Evolutionary conservation across 2,797 vertebrate genomes (phyloP).

Genomic region (Bufotes viridis): DNA sequence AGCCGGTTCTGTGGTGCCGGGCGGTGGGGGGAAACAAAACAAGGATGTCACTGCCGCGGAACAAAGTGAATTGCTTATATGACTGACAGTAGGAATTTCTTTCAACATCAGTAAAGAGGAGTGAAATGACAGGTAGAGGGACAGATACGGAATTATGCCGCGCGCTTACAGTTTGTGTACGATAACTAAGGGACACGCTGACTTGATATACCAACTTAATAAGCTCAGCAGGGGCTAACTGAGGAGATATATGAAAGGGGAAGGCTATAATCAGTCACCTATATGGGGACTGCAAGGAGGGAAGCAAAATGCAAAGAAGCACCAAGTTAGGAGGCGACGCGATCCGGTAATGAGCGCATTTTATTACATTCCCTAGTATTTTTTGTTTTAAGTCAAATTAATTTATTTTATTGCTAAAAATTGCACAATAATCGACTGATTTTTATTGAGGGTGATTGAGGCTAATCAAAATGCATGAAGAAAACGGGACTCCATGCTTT

Average conservation of each 20-base stretch:
- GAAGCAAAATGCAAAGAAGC: constrained; percentile 18
- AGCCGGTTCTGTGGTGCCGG: constrained; percentile 69
- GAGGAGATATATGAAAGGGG: constrained; percentile 52
- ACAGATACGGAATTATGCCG: constrained; percentile 83
- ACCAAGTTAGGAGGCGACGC: background rate
- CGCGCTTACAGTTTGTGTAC: constrained; percentile 81
- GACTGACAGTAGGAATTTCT: constrained; percentile 99
- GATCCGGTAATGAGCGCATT: background rate
- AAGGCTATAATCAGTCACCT: constrained; percentile 64
- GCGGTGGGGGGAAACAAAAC: constrained; percentile 72
- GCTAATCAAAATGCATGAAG: too few relatives aligned
- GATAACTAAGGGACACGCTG: constrained; percentile 76
- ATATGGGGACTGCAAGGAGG: constrained; percentile 33
- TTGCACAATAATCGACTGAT: too few relatives aligned
- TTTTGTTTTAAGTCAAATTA: background rate
- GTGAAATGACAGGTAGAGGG: constrained; percentile 90
- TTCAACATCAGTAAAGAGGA: constrained; percentile 94
- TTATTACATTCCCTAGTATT: background rate
- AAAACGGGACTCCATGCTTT: too few relatives aligned
- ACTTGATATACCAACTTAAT: constrained; percentile 76
- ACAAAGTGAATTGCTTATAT: constrained; percentile 98
- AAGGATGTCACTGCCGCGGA: constrained; percentile 92
- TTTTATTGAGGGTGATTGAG: too few relatives aligned
- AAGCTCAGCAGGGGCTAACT: constrained; percentile 70
- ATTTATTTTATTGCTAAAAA: too few relatives aligned